phyloP scores from a whole-genome alignment of 2,888 invertebrate genomes.

The Chloroclysta siterata region DNA sequence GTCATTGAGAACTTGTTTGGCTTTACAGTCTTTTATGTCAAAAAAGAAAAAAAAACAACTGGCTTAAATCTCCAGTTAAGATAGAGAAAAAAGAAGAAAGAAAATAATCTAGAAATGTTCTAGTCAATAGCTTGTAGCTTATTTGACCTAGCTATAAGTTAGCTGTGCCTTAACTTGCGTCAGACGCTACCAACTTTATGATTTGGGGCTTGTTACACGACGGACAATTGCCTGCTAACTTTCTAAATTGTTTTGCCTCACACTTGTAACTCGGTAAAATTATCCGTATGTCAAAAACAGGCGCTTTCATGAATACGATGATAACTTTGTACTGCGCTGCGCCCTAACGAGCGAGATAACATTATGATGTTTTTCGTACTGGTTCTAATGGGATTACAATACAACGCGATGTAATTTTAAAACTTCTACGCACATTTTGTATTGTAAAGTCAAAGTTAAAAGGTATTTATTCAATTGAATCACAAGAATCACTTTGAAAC shows the following conservation, averaged over 20 bases:
- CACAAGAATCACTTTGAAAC: too few species aligned
- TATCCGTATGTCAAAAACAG: conserved; percentile 26
- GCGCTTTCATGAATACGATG: conserved; percentile 20
- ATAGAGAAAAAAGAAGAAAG: too few species aligned
- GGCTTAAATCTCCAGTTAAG: too few species aligned
- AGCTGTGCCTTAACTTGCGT: conserved; percentile 17
- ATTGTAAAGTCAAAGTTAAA: too few species aligned
- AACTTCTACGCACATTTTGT: neutral
- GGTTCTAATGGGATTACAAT: conserved; percentile 13
- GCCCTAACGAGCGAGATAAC: conserved; percentile 20
- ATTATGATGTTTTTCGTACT: conserved; percentile 21
- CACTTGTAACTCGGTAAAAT: conserved; percentile 32
- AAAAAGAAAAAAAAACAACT: too few species aligned
- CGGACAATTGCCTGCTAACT: conserved; percentile 43
- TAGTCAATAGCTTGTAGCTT: neutral
- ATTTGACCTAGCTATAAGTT: conserved; percentile 12
- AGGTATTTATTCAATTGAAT: too few species aligned
- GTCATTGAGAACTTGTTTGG: too few species aligned
- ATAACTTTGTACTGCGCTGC: conserved; percentile 19
- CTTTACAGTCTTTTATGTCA: too few species aligned
- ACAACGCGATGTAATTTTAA: conserved; percentile 8
- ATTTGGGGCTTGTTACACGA: conserved; percentile 43
- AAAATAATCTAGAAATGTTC: too few species aligned
- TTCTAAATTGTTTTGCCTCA: conserved; percentile 39
- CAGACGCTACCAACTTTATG: conserved; percentile 38